phyloP scores from a whole-genome alignment of 2,888 invertebrate genomes.

The Pandemis cinnamomeana region DNA sequence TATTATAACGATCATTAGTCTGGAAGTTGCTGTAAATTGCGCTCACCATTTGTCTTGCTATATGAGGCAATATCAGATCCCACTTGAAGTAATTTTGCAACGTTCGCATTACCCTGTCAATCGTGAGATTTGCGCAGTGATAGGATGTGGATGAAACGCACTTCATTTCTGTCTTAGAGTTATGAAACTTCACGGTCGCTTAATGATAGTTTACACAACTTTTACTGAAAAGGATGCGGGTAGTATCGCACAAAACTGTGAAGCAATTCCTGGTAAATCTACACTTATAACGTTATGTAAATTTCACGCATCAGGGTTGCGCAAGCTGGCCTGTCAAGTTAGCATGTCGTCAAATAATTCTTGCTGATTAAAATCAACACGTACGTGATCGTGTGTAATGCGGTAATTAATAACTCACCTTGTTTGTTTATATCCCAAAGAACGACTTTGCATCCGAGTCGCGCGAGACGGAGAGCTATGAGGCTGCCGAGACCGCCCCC shows the following conservation, averaged over 20 bases:
- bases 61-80: conserved; percentile 36
- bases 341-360: conserved; percentile 46
- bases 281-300: conserved; percentile 19
- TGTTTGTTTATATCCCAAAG: conserved; percentile 95
- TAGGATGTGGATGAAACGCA: conserved; percentile 34
- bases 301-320: conserved; percentile 25
- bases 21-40: conserved; percentile 27
- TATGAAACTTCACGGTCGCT: conserved; percentile 18
- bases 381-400: conserved; percentile 45
- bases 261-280: conserved; percentile 4
- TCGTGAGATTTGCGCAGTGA: conserved; percentile 35
- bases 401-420: conserved; percentile 82
- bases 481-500: conserved; percentile 94
- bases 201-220: conserved; percentile 16
- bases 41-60: conserved; percentile 25
- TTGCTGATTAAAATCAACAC: conserved; percentile 45
- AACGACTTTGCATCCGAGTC: conserved; percentile 91
- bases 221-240: neutral
- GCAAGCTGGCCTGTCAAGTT: conserved; percentile 31
- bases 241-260: neutral
- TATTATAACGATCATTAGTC: conserved; percentile 20
- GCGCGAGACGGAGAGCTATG: conserved; percentile 89
- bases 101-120: conserved; percentile 35
- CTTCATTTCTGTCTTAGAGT: conserved; percentile 28
- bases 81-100: conserved; percentile 29